Base-by-base conservation (phyloP, 2,888 invertebrate genomes). In the Idaea dimidiata region DNA sequence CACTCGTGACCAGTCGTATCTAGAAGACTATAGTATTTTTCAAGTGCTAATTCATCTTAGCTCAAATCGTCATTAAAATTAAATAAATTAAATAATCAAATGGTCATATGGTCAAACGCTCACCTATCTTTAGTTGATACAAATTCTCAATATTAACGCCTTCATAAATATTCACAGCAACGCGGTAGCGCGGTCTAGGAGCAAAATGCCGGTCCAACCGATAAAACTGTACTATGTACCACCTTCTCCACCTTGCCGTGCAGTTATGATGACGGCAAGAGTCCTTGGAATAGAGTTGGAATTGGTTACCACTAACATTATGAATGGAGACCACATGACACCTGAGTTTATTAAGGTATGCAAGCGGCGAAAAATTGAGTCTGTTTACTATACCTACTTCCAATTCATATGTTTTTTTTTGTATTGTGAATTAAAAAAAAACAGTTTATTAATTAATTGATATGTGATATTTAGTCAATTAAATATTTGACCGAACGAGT, bases 271-370 rank as follows among this genome's bases (percentile, higher is more conserved):
- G 89, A 82, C 94, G 3, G 95, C 95, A 0, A 94, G 89, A 73
- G 93, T 93, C 7, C 74, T 96, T 16, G 95, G 94, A 0, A 75
- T 96, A 18, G 94, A 95, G 58, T 80, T 95, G 59, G 95, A 95
- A 61, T 77, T 95, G 43, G 94, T 95, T 68, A 74, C 88, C 2
- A 87, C 94, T 2, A 94, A 96, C 73, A 79, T 95, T 16, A 64
- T 93, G 79, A 88, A 91, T 16, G 94, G 94, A 0, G 94, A 94
- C 57, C 94, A 95, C 59, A 82, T 94, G 87, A 94, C 93, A 1
- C 94, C 95, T 0, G 95, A 95, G 68, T 96, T 87, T 80, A 64
- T 94, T 1, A 94, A 95, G 94, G 96, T 95, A 72, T 59, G 14
- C 2, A 2, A 43, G 14, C 8, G 43, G 8, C 3, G 43, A 33